Conservation (phyloP, 2,113 vertebrate genomes). For the Eretmochelys imbricata region DNA sequence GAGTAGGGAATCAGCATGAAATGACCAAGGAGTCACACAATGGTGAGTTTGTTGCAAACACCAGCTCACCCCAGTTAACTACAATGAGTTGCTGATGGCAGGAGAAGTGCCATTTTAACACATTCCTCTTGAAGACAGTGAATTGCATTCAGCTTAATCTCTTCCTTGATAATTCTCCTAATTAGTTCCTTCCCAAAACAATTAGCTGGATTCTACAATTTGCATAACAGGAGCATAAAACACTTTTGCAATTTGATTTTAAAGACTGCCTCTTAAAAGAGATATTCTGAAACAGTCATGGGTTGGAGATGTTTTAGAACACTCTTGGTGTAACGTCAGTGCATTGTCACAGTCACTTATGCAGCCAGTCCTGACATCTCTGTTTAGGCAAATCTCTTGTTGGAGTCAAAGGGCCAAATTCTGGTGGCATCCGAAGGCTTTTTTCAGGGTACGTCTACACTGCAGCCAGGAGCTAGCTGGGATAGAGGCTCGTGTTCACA, state of each 20-base stretch:
- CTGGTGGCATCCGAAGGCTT: too few species aligned
- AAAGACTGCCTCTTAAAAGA: not conserved
- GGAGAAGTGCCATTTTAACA: not conserved
- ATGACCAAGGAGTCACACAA: too few species aligned
- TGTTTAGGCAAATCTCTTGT: not conserved
- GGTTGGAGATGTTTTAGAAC: not conserved
- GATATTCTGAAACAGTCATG: not conserved
- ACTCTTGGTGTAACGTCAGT: not conserved
- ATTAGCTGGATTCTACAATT: not conserved
- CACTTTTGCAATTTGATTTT: not conserved
- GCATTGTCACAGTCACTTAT: not conserved
- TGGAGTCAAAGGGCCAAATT: too few species aligned
- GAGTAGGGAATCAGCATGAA: too few species aligned
- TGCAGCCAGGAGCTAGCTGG: too few species aligned
- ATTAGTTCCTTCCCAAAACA: not conserved
- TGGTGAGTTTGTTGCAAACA: too few species aligned
- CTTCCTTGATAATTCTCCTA: not conserved
- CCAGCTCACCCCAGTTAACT: too few species aligned
- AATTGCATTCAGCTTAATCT: not conserved
- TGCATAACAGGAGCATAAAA: not conserved
- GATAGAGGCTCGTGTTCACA: too few species aligned
- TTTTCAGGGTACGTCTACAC: too few species aligned
- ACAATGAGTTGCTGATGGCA: not conserved
- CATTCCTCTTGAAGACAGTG: not conserved
- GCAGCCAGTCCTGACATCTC: not conserved